phyloP scores from a whole-genome alignment of 2,888 invertebrate genomes.

The Morpho helenor region DNA sequence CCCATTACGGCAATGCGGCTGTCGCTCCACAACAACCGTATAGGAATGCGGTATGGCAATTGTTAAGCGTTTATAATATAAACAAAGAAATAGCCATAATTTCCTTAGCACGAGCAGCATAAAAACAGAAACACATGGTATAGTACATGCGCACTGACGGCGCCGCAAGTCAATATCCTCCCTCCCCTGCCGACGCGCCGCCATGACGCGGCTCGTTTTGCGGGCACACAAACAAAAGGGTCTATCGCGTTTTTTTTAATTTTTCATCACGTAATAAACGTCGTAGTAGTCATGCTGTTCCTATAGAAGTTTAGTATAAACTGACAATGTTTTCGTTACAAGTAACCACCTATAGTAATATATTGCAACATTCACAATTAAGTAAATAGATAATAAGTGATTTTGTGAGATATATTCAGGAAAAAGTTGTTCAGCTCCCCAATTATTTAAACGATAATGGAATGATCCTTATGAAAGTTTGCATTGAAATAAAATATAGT shows the following conservation, averaged over 20 bases:
- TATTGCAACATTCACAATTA: no score
- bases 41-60: slow-evolving; percentile 25
- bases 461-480: no score
- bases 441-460: no score
- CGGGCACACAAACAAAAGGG: slow-evolving; percentile 38
- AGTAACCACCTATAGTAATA: no score
- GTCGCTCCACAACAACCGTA: slow-evolving; percentile 18
- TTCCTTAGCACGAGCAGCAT: slow-evolving; percentile 42
- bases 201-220: slow-evolving; percentile 63
- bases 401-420: no score
- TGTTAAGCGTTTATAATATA: slow-evolving; percentile 27
- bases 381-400: no score
- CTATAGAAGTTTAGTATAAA: neutral
- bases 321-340: neutral
- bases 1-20: slow-evolving; percentile 29
- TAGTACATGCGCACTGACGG: slow-evolving; percentile 70
- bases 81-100: slow-evolving; percentile 34
- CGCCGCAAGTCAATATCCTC: slow-evolving; percentile 77
- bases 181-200: slow-evolving; percentile 62
- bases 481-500: no score
- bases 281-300: no score
- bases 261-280: neutral
- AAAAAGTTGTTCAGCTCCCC: no score
- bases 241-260: slow-evolving; percentile 32
- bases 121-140: slow-evolving; percentile 74